A percentile compares a stretch with the other conserved stretches of the same genome.
These are phyloP conservation scores for Micronisus gabar DNA, from an alignment of 2,113 vertebrate genomes.

Conservation along the genomic window DNA sequence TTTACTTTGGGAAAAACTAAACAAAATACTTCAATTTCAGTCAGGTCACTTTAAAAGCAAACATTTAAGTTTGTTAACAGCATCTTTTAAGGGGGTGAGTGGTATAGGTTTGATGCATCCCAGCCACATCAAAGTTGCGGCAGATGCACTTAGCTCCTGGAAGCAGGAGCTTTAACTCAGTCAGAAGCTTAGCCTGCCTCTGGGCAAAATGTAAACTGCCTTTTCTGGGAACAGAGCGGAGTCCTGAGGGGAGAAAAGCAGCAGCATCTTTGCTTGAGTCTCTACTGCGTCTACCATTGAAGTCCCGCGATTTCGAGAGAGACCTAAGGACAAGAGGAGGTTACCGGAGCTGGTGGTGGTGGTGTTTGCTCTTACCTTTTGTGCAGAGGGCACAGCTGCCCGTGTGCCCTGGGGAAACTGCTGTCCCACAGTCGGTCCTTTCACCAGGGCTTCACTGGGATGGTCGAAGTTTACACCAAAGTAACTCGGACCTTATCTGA, in stretches of 20 bases:
- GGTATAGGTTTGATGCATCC: not conserved
- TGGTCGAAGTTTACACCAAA: not conserved
- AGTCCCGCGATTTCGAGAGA: not conserved
- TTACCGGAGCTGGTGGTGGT: not conserved
- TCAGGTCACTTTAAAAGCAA: not conserved
- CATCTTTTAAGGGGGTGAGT: not conserved
- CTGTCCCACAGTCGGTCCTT: not conserved
- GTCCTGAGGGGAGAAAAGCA: not conserved
- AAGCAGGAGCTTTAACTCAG: not conserved
- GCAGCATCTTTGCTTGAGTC: not conserved
- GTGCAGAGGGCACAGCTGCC: not conserved
- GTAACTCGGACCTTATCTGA: accelerated
- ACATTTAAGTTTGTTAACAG: not conserved
- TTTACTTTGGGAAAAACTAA: not conserved
- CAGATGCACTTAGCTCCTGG: not conserved
- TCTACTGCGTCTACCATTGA: not conserved
- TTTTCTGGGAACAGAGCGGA: not conserved
- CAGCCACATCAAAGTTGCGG: not conserved
- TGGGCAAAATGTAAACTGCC: not conserved
- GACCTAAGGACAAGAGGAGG: not conserved
- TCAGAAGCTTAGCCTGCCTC: not conserved
- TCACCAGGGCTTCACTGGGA: accelerated
- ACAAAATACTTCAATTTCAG: not conserved
- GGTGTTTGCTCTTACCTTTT: not conserved
- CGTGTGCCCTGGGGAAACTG: not conserved